Evolutionary conservation across 2,888 invertebrate species (phyloP), one percentile per base, ranked within the genome.

Genomic region (Lathronympha strigana): DNA sequence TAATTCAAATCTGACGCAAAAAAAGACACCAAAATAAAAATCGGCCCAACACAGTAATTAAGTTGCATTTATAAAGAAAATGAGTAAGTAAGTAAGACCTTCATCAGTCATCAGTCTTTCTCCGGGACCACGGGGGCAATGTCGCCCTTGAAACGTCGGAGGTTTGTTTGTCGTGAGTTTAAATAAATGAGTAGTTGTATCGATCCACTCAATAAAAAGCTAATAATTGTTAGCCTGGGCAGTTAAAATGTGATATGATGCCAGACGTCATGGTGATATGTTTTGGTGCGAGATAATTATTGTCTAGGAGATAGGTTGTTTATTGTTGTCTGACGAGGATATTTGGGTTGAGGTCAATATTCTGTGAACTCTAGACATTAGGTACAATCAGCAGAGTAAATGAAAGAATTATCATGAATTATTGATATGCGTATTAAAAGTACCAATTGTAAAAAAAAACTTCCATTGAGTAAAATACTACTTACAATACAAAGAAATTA

Each of bases 311-410:
- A n/a, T 63, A n/a, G 23, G 43, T 53, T 53, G 58, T 53, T 60
- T 64, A 47, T 55, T 57, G 51, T 64, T 47, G 58, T 60, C 64
- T 53, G 51, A 51, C 51, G 33, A 60, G 45, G 15, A 57, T 50
- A 63, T 64, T 64, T 60, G 64, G 53, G 64, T 33, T 58, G 64
- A 64, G 64, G 64, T 60, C 58, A 60, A 51, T 36, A 36, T 51
- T 28, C 31, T 13, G 15, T 53, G 58, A 64, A 64, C 64, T 64
- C 43, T 51, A 23, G 45, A 49, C 40, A 31, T 40, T 45, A 25
- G n/a, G 33, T 53, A 64, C 36, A n/a, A 51, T 28, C 58, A 21
- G 28, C 64, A 64, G 23, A 49, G 36, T 33, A 36, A 53, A 36
- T 53, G 5, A 8, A 40, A 15, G 9, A 17, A 40, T 5, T 28